Evolutionary conservation across 2,797 vertebrate genomes (phyloP), one percentile per base, ranked within the genome.

Genomic region (Anguilla pacifica): DNA sequence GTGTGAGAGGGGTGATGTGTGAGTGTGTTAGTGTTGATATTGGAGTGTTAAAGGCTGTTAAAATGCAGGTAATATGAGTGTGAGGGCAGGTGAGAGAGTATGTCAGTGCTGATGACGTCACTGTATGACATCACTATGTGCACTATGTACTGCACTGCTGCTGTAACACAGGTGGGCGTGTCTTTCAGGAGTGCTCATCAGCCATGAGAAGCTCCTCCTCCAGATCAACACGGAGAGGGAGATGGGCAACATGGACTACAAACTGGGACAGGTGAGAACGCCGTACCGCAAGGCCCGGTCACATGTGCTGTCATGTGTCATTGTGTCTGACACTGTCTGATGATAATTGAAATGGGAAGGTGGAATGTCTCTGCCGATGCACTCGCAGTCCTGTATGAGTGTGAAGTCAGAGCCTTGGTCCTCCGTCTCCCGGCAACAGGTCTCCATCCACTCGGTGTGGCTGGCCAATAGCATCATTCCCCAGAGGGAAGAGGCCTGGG

Each of bases 371-470:
- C 64, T 67, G 25, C 64, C 6, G 64, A 28, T 28, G 25, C 25
- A 67, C 3, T 6, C 0, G 6, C n/a, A 25, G 22, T 61, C 59
- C 22, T 61, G 22, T 53, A 22, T 22, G 59, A 5, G 59, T 61
- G 59, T 17, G 59, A 43, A 35, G 4, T 74, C n/a, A 39, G 13
- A 74, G 1, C 5, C 1, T 67, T 0, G 46, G 39, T 79, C 3
- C 57, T 2, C 83, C 49, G 51, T 51, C 13, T 82, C 15, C 3
- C 72, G 57, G 31, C 55, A 1, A 17, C 91, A 99, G 99, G 98
- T 99, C 55, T 99, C 98, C 57, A 99, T 99, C 93, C 98, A 99
- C 88, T 99, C 99, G 0, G 96, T 99, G 90, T 99, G 99, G 99
- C 92, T 99, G 70, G 98, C 98, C 87, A 99, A 98, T 94, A 98